These are phyloP conservation scores for Eupeodes luniger DNA, from an alignment of 2,888 invertebrate genomes.

Conservation along the genomic window DNA sequence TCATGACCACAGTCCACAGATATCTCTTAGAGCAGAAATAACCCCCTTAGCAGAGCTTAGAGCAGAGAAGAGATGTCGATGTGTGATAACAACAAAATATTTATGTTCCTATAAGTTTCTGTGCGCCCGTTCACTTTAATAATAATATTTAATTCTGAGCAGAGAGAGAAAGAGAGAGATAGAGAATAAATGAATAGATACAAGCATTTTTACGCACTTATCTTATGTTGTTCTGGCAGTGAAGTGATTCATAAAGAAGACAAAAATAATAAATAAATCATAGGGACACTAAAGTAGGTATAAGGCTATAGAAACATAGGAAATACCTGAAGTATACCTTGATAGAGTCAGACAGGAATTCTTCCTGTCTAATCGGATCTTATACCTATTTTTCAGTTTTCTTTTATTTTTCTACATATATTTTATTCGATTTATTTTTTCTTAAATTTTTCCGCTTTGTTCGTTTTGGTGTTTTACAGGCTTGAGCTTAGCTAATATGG, in stretches of 20 bases:
- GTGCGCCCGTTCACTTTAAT: conserved; percentile 30
- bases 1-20: conserved; percentile 24
- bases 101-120: conserved; percentile 49
- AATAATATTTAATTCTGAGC: conserved; percentile 47
- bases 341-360: conserved; percentile 70
- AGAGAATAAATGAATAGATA: conserved; percentile 11
- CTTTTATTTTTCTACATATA: neutral
- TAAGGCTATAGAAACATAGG: conserved; percentile 18
- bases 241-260: conserved; percentile 8
- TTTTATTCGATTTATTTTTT: conserved; percentile 12
- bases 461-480: conserved; percentile 1
- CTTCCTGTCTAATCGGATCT: conserved; percentile 54
- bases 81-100: conserved; percentile 69
- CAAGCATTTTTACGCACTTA: conserved; percentile 38
- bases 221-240: neutral
- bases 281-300: conserved; percentile 23
- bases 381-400: conserved; percentile 12
- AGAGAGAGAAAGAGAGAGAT: too few species aligned
- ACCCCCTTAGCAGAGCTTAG: conserved; percentile 12
- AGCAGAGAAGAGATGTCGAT: conserved; percentile 53
- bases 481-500: neutral
- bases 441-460: conserved; percentile 24
- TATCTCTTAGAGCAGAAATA: conserved; percentile 51
- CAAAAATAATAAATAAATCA: conserved; percentile 58
- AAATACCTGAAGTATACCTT: conserved; percentile 61